Evolutionary conservation across 2,113 vertebrate genomes (phyloP).

Genomic region (Scomber scombrus): DNA sequence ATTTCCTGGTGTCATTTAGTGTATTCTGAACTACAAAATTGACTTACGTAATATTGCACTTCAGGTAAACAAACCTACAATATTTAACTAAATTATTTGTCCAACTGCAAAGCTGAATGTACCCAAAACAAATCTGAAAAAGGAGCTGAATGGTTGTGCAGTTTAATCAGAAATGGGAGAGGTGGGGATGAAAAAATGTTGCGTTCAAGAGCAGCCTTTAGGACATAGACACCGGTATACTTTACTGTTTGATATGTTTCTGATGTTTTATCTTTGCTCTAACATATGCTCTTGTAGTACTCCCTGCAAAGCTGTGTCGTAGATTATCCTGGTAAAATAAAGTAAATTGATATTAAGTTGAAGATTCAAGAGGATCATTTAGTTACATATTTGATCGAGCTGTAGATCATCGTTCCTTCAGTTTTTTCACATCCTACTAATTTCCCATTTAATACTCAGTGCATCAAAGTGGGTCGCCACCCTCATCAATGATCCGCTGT

Average conservation of each 20-base stretch:
- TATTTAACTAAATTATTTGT: neutral
- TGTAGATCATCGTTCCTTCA: neutral
- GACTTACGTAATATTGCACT: neutral
- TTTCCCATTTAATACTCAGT: conserved; percentile 9
- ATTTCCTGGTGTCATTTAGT: neutral
- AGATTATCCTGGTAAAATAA: neutral
- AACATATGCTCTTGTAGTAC: no score
- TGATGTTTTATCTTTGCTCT: no score
- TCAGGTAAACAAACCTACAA: neutral
- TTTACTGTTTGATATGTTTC: no score
- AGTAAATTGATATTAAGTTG: neutral
- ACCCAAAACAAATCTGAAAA: no score
- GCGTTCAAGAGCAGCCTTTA: no score
- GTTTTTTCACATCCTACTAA: neutral
- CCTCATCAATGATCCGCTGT: conserved; percentile 16
- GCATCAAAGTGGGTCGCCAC: neutral
- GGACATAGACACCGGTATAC: no score
- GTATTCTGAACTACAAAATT: neutral
- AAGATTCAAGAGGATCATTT: neutral
- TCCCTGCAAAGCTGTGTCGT: neutral
- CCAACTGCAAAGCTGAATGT: neutral
- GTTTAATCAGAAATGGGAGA: no score
- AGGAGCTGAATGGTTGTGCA: no score
- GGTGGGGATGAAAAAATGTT: no score
- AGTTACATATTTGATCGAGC: conserved; percentile 10